Evolutionary conservation across 2,888 invertebrate species (phyloP), one percentile per base, ranked within the genome.

Genomic region (Tineola bisselliella): DNA sequence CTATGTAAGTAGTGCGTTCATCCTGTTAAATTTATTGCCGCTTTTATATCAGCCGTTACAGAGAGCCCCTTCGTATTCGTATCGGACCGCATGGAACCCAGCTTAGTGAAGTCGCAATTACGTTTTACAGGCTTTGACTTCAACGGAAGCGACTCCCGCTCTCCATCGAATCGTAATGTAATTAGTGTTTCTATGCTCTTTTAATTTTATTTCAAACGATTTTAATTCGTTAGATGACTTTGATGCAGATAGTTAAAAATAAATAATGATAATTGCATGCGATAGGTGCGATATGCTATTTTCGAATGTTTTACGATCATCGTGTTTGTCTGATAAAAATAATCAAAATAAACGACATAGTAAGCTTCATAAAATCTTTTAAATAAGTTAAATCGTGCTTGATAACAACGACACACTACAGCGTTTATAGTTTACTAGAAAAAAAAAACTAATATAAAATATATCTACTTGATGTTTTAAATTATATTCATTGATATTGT

Each of bases 11-110:
- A 84, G 84, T 84, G 84, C 81, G 86, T 86, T 84, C 83, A 87
- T 87, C 84, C 86, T 83, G 83, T 82, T 81, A 82, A 87, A 87
- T 87, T 87, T 87, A 87, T 86, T 83, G 84, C 81, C 79, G 83
- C 84, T 84, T 84, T 84, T 86, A 86, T 86, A 86, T 86, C 84
- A 82, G 80, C 81, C 84, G 82, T 82, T 83, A 83, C 81, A 75
- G 81, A 77, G 80, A 79, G 79, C 78, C 81, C 84, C 84, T 81
- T 84, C 38, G 38, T 10, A 81, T 77, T 79, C 81, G 81, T 83
- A 84, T 84, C 84, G 79, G 81, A 74, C 83, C 81, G 81, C 82
- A 84, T 84, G 83, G 78, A 81, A 74, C 83, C 84, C 80, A 73
- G 86, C 84, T 86, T 84, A 84, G 83, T 83, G 76, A 79, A 84